These are phyloP conservation scores for Eudorcas thomsonii DNA, from an alignment of 2,113 vertebrate genomes.

Conservation along the genomic window DNA sequence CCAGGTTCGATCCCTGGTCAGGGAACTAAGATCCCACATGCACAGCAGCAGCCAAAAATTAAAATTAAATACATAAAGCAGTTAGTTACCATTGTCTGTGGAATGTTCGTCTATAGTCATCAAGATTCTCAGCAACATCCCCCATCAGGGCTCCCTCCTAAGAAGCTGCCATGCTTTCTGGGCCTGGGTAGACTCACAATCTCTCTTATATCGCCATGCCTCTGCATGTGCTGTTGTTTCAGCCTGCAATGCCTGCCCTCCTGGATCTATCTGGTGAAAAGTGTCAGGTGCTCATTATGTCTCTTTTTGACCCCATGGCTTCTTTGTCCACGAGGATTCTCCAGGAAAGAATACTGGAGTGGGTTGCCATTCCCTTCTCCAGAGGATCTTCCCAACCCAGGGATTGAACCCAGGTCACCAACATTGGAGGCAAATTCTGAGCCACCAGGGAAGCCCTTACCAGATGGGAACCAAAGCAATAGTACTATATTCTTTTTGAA, in stretches of 20 bases:
- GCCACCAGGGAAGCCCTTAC: not conserved
- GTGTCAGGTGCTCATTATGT: not conserved
- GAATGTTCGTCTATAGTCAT: too few relatives aligned
- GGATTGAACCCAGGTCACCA: not conserved
- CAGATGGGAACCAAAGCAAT: not conserved
- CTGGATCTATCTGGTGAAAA: not conserved
- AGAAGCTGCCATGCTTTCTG: not conserved
- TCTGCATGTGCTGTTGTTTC: not conserved
- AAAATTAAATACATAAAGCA: not conserved
- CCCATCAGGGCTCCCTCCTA: accelerated
- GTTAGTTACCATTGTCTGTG: not conserved
- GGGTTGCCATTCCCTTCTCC: not conserved
- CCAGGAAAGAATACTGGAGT: not conserved
- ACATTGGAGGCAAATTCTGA: not conserved
- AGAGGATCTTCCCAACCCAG: not conserved
- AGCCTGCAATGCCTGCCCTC: not conserved
- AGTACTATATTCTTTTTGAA: not conserved
- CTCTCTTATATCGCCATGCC: accelerated
- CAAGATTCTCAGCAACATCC: not conserved
- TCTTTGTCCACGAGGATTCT: not conserved
- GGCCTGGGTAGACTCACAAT: too few relatives aligned
- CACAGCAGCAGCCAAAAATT: not conserved
- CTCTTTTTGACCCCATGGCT: not conserved
- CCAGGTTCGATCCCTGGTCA: not conserved
- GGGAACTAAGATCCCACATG: not conserved